A percentile compares a stretch with the other conserved stretches of the same genome.
Evolutionary conservation across 2,888 invertebrate genomes (phyloP).

Genomic region (Sarcophaga carnaria): DNA sequence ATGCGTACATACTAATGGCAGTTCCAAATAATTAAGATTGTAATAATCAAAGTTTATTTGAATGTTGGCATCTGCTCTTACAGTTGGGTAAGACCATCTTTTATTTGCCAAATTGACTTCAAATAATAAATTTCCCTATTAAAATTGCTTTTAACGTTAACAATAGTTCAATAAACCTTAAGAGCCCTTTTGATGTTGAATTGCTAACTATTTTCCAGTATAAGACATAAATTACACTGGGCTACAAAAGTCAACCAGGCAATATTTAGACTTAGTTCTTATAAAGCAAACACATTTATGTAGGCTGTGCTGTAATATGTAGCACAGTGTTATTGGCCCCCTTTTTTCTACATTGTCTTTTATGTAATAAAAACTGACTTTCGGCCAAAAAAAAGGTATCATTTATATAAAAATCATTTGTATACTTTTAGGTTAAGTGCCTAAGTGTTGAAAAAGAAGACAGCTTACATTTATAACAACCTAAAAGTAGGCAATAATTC

Average conservation of each 20-base stretch:
- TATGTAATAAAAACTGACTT: background rate
- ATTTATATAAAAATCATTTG: constrained; percentile 27
- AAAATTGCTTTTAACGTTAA: background rate
- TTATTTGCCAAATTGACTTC: no score
- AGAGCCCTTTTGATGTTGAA: no score
- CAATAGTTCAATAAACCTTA: background rate
- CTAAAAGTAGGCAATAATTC: constrained; percentile 47
- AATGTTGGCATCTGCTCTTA: no score
- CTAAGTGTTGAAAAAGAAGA: background rate
- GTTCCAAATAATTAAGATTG: no score
- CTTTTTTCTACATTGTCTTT: background rate
- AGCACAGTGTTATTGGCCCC: background rate
- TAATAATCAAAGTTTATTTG: no score
- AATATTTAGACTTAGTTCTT: no score
- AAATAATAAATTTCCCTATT: background rate
- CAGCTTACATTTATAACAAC: constrained; percentile 5
- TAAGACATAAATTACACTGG: background rate
- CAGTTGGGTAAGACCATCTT: no score
- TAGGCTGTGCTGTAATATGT: no score
- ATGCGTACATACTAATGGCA: no score
- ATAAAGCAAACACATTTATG: no score
- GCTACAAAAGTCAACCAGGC: no score
- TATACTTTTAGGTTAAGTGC: background rate
- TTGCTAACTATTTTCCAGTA: background rate
- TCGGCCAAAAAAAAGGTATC: background rate